phyloP scores from a whole-genome alignment of 2,113 vertebrate species.

The Octodon degus region DNA sequence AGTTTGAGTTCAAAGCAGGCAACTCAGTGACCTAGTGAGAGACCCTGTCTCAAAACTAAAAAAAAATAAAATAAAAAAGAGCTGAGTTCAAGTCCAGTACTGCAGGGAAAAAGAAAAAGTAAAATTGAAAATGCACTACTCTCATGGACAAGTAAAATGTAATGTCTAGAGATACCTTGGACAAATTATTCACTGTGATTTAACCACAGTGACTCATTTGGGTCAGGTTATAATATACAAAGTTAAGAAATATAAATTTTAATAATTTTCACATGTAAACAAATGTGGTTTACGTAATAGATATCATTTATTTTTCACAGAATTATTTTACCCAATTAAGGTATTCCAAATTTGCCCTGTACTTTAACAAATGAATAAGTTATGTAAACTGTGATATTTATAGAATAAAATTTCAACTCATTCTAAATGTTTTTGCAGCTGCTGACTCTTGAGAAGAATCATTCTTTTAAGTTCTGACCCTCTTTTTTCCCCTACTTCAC shows the following conservation, averaged over 20 bases:
- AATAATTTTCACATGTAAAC: neutral
- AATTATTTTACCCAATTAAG: neutral
- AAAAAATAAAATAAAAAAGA: neutral
- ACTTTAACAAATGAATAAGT: conserved; percentile 41
- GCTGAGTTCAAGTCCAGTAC: neutral
- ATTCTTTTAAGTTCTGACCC: neutral
- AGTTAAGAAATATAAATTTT: neutral
- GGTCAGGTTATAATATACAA: neutral
- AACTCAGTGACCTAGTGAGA: neutral
- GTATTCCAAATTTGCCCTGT: neutral
- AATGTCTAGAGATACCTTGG: neutral
- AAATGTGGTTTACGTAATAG: neutral
- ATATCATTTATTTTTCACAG: neutral
- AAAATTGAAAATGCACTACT: conserved; percentile 22
- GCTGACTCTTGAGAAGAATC: neutral
- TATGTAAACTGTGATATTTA: conserved; percentile 44
- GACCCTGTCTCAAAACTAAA: neutral
- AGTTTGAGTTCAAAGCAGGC: neutral
- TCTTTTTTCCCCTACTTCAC: neutral
- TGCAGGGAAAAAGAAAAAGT: neutral
- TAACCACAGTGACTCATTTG: conserved; percentile 9
- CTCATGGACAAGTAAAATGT: neutral
- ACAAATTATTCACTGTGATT: neutral
- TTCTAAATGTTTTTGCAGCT: conserved; percentile 42
- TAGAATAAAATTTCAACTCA: conserved; percentile 56